Base-by-base conservation (phyloP, 2,113 vertebrate species). In the Tupaia chinensis region DNA sequence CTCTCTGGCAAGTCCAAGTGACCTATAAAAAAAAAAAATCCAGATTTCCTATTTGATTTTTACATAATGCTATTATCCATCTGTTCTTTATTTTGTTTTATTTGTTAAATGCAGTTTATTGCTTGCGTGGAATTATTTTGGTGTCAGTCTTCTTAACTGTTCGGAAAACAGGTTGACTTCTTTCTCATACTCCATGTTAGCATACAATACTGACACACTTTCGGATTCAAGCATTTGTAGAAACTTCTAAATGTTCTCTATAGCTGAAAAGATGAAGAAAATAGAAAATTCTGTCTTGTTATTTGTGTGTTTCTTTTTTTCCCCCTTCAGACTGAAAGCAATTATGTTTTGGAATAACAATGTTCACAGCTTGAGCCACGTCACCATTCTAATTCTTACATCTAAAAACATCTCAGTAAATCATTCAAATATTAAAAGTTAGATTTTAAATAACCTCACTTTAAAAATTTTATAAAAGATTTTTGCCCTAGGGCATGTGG, bases 341-440 rank as follows among this genome's bases (percentile, higher is more conserved):
- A 94, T 44, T 15, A 1, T 61, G 4, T 61, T 96, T 98, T 89
- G n/a, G 13, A 83, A 54, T 79, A 53, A 92, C 82, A 86, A 82
- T 74, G 83, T 79, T 14, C 91, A 6, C 32, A n/a, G 23, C 58
- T 32, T 83, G 9, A 96, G 60, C 63, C 53, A 44, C 63, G 17
- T 76, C 27, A 90, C 60, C 66, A 19, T 78, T 70, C 44, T 96
- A 44, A 66, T 29, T 44, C 89, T 29, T 97, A 44, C 0, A 83
- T 16, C 32, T 3, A 70, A 82, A 96, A 85, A 23, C 34, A 32
- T 89, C 92, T 93, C 9, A 87, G 9, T 77, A 93, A 83, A 76
- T 94, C 53, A 56, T 34, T 86, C 34, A 78, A 92, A 94, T 96
- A 89, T 44, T 83, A 87, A 87, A 72, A 22, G 90, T 93, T 95